Evolutionary conservation across 2,797 vertebrate species (phyloP).

Genomic region (Hybognathus amarus): DNA sequence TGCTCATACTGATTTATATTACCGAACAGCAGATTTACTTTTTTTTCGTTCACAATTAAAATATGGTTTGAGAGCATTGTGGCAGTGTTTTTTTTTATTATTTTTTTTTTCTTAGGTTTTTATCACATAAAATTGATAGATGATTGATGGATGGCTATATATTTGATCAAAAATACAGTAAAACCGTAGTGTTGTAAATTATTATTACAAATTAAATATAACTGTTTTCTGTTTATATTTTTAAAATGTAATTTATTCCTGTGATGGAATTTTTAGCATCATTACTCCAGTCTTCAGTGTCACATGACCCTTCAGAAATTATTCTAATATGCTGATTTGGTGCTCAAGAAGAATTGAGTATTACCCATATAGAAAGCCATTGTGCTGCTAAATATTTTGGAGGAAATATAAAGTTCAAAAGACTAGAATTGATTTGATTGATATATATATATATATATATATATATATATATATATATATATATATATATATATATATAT

Average conservation of each 20-base stretch:
- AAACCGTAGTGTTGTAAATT: neutral
- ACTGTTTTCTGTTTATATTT: neutral
- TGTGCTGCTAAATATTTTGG: neutral
- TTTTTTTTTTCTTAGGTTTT: neutral
- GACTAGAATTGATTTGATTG: neutral
- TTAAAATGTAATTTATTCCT: too few relatives aligned
- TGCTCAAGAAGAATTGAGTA: neutral
- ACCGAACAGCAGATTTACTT: neutral
- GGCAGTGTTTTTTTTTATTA: neutral
- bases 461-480: too few relatives aligned
- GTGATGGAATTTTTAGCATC: neutral
- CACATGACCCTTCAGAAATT: neutral
- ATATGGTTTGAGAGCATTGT: neutral
- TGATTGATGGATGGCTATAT: neutral
- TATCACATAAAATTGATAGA: neutral
- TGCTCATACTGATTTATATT: neutral
- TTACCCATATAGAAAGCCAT: neutral
- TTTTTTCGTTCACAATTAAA: neutral
- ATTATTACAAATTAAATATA: neutral
- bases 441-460: too few relatives aligned
- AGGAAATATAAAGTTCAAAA: neutral
- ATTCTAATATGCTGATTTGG: neutral
- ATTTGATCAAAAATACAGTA: neutral
- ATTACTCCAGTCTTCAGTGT: neutral
- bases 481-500: too few relatives aligned